Percentiles rank a stretch among this genome's conserved stretches.
These are phyloP conservation scores for Porites australiensis DNA, from an alignment of 64 coral and sea anemone species.

Conservation along the genomic window DNA sequence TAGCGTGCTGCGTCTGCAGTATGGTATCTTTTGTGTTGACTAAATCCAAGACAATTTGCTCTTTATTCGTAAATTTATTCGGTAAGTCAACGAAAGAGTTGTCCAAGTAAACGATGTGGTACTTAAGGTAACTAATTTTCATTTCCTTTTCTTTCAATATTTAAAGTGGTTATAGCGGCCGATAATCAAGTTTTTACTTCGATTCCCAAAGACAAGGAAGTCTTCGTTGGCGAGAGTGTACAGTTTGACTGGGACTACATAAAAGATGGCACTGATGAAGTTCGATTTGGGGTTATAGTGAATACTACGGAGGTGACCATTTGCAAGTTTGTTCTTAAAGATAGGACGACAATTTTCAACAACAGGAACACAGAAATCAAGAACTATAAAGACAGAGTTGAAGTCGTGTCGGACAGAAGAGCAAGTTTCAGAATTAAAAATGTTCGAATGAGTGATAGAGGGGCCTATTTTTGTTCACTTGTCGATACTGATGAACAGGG, in stretches of 20 bases:
- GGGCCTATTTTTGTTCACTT: conserved; percentile 2
- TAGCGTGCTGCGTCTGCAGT: background rate
- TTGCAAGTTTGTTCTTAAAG: background rate
- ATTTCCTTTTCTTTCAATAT: background rate
- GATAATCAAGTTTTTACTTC: background rate
- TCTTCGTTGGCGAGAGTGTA: conserved; percentile 3
- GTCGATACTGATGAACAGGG: background rate
- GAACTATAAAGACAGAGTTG: conserved; percentile 5
- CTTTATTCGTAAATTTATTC: conserved; percentile 21
- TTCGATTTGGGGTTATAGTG: background rate
- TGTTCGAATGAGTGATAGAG: background rate
- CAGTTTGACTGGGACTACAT: conserved; percentile 48
- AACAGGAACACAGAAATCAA: background rate
- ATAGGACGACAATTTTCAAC: conserved; percentile 1
- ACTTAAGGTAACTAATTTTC: background rate
- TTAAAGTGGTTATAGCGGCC: background rate
- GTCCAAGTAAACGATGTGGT: background rate
- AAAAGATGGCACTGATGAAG: background rate
- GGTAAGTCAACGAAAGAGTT: background rate
- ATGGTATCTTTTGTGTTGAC: conserved; percentile 26
- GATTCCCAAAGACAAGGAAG: conserved; percentile 28
- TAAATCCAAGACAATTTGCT: conserved; percentile 26
- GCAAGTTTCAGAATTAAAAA: conserved; percentile 22
- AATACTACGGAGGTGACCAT: background rate
- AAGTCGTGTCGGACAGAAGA: background rate